Conservation (phyloP, 2,888 invertebrate species). For the Phlogophora meticulosa region DNA sequence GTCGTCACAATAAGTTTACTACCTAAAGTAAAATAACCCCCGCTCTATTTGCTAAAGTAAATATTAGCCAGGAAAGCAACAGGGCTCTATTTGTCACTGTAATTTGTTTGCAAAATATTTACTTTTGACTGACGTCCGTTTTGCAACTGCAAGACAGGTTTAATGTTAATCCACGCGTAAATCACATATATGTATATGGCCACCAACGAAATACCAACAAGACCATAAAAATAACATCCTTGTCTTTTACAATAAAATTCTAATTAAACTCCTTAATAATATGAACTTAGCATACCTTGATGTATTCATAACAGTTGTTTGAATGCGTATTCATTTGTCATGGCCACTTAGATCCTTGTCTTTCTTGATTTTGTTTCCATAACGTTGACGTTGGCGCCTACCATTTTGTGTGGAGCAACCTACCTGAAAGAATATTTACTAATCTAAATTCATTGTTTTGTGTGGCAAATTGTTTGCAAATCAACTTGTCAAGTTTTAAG, state of each 20-base stretch:
- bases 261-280: background rate
- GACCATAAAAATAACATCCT: slow-evolving; percentile 39
- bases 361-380: background rate
- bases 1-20: too few relatives aligned
- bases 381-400: slow-evolving; percentile 3
- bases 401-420: slow-evolving; percentile 19
- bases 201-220: slow-evolving; percentile 45
- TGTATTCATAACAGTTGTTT: slow-evolving; percentile 1
- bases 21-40: background rate
- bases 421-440: background rate
- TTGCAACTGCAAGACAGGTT: slow-evolving; percentile 12
- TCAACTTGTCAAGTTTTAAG: background rate
- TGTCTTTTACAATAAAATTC: slow-evolving; percentile 3
- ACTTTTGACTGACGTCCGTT: background rate
- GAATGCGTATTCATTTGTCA: slow-evolving; percentile 9
- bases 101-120: slow-evolving; percentile 14
- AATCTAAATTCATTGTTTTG: background rate
- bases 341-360: background rate
- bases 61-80: background rate
- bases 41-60: background rate
- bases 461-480: background rate
- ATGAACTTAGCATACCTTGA: background rate
- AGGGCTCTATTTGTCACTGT: background rate
- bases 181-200: slow-evolving; percentile 6
- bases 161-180: slow-evolving; percentile 13